Conservation (phyloP, 1,140 invertebrate species). For the Sitodiplosis mosellana region DNA sequence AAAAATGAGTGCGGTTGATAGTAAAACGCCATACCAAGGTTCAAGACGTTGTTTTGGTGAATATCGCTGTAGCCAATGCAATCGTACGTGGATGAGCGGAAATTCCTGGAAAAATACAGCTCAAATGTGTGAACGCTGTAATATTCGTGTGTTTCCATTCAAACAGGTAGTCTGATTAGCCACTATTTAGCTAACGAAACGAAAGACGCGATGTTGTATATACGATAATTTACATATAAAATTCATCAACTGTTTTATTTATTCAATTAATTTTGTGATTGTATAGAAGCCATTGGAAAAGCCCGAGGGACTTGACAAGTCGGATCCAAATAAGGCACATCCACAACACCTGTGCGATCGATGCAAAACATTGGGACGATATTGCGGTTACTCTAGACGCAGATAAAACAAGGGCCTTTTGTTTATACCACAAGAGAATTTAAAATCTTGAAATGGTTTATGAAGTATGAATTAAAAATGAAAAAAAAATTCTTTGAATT, state of each 20-base stretch:
- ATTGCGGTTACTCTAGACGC: no score
- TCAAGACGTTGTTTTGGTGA: background rate
- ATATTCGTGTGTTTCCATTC: background rate
- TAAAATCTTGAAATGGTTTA: no score
- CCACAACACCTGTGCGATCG: background rate
- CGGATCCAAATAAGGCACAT: background rate
- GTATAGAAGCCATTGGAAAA: background rate
- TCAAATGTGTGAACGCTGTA: background rate
- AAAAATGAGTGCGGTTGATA: background rate
- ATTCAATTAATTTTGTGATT: background rate
- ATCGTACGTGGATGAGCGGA: background rate
- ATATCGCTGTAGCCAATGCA: background rate
- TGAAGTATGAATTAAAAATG: no score
- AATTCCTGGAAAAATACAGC: background rate
- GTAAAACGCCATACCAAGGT: background rate
- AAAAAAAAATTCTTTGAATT: no score
- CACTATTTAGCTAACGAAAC: no score
- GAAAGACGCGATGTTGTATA: no score
- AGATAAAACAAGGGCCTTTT: no score
- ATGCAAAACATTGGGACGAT: background rate
- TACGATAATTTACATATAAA: no score
- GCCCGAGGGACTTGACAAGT: background rate
- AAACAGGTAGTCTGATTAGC: conserved; percentile 1
- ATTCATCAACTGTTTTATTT: background rate
- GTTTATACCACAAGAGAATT: no score